These are phyloP conservation scores for Stegana nigrithorax DNA, from an alignment of 2,888 invertebrate species.

Conservation along the genomic window DNA sequence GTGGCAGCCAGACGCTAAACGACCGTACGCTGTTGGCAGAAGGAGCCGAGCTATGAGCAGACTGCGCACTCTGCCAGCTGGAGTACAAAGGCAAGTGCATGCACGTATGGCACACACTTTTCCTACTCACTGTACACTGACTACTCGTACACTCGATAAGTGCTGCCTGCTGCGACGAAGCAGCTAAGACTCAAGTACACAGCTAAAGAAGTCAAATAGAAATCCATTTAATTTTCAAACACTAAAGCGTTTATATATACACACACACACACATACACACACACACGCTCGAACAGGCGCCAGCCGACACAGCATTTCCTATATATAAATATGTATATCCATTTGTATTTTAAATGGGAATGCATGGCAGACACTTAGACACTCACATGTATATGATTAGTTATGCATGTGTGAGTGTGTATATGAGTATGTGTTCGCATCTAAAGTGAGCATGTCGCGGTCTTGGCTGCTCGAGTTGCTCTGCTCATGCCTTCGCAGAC, in stretches of 20 bases:
- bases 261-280: constrained; percentile 13
- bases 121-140: background rate
- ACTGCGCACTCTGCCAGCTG: no score
- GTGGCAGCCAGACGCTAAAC: no score
- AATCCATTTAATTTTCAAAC: constrained; percentile 59
- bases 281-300: no score
- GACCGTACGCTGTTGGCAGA: no score
- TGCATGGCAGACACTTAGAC: no score
- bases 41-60: no score
- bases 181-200: constrained; percentile 11
- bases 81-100: no score
- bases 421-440: background rate
- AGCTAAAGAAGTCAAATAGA: constrained; percentile 48
- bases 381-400: background rate
- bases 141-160: background rate
- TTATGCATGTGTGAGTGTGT: background rate
- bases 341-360: background rate
- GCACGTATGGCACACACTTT: constrained; percentile 15
- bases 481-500: background rate
- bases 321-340: background rate
- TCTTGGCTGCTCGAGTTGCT: no score
- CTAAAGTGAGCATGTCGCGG: background rate
- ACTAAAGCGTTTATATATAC: constrained; percentile 44
- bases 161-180: no score
- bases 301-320: no score